These are phyloP conservation scores for Gymnothorax javanicus DNA, from an alignment of 2,797 vertebrate species.

Conservation along the genomic window DNA sequence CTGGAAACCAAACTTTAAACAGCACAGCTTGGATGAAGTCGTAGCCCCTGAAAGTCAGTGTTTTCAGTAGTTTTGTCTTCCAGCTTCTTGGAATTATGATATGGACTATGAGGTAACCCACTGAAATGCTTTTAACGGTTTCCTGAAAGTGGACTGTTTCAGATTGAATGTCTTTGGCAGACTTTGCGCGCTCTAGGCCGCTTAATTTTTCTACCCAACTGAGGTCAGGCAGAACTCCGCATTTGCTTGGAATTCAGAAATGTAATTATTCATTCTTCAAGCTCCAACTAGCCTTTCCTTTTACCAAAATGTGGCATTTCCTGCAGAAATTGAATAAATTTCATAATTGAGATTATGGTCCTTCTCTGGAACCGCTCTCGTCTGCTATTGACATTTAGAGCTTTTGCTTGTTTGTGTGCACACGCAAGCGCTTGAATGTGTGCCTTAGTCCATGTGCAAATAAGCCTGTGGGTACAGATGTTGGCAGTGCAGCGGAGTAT, in stretches of 20 bases:
- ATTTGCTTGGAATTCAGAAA: slow-evolving; percentile 36
- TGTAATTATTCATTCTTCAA: slow-evolving; percentile 44
- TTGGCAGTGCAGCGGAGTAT: no score
- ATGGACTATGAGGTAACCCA: background rate
- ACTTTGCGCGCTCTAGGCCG: background rate
- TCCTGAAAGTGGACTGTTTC: background rate
- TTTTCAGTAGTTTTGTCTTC: background rate
- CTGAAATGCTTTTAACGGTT: background rate
- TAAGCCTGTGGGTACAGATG: no score
- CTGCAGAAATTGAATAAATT: background rate
- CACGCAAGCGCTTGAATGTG: background rate
- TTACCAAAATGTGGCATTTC: slow-evolving; percentile 36
- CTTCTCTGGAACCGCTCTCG: no score
- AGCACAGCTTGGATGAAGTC: background rate
- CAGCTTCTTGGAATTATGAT: background rate
- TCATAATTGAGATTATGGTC: no score
- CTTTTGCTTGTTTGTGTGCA: no score
- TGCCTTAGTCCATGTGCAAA: background rate
- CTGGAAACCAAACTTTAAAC: no score
- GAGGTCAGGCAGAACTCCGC: slow-evolving; percentile 42
- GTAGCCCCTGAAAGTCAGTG: background rate
- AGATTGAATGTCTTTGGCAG: background rate
- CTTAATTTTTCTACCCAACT: slow-evolving; percentile 40
- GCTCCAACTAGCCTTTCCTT: slow-evolving; percentile 34
- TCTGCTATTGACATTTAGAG: no score